Evolutionary conservation across 1,140 invertebrate species (phyloP).

Genomic region (Drosophila eugracilis): DNA sequence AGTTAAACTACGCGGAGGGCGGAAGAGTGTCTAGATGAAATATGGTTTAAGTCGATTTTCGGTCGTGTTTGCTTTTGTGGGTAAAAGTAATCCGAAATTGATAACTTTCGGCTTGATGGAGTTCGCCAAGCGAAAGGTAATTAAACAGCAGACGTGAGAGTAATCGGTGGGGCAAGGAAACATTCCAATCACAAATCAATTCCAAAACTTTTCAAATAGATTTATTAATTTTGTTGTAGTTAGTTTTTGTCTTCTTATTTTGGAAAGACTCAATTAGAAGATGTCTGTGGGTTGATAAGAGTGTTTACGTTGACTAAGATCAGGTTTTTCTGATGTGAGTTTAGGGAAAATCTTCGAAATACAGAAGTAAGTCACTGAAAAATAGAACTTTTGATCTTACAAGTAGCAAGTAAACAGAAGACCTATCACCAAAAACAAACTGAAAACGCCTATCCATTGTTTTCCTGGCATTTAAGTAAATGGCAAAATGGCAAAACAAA

Average conservation of each 20-base stretch:
- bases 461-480: conserved; percentile 9
- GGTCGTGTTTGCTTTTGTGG: conserved; percentile 27
- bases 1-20: conserved; percentile 16
- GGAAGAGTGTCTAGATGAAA: conserved; percentile 46
- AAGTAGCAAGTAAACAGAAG: too few species aligned
- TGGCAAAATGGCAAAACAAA: conserved; percentile 30
- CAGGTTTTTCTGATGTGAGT: too few species aligned
- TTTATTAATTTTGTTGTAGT: conserved; percentile 1
- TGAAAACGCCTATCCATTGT: background rate
- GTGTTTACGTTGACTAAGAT: too few species aligned
- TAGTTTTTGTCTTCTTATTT: too few species aligned
- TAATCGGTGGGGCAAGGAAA: conserved; percentile 2
- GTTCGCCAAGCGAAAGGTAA: conserved; percentile 38
- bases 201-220: background rate
- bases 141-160: conserved; percentile 37
- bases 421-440: conserved; percentile 3
- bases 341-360: too few species aligned
- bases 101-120: conserved; percentile 46
- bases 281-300: too few species aligned
- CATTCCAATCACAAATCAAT: conserved; percentile 18
- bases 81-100: conserved; percentile 43
- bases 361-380: too few species aligned
- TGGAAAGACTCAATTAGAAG: too few species aligned
- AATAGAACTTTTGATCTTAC: too few species aligned
- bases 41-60: conserved; percentile 39